Base-by-base conservation (phyloP, 2,888 invertebrate species). In the Onchidella celtica region DNA sequence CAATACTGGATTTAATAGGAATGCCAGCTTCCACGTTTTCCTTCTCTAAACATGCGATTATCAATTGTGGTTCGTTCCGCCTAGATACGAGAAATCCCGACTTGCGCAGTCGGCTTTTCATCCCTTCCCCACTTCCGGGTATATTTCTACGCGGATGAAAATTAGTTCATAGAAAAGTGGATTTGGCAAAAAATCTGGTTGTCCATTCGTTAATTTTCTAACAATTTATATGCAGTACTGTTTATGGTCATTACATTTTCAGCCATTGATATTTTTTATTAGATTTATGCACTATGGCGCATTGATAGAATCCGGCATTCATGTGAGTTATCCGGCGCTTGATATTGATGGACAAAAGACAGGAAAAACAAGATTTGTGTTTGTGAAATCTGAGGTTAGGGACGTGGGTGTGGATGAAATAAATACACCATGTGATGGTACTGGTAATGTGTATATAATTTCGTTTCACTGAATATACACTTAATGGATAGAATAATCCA, bases 41-140 rank as follows among this genome's bases (percentile, higher is more conserved):
- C n/a, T n/a, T n/a, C n/a, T n/a, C n/a, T n/a, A n/a, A n/a, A n/a
- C n/a, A n/a, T n/a, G n/a, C n/a, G n/a, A n/a, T n/a, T n/a, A n/a
- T n/a, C n/a, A n/a, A n/a, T n/a, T n/a, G n/a, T 61, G n/a, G 72
- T 79, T 85, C 81, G 81, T 68, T 78, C 87, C 85, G 86, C 89
- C 86, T 88, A 87, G 89, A 87, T 87, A 88, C 88, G 88, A 87
- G 86, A 83, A 66, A 86, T 87, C 84, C 83, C 84, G 88, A 87
- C 88, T 80, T 89, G 90, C 90, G 89, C 90, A 89, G 79, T 84
- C 81, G 82, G 76, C 84, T 85, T 84, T 85, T 84, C 76, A 79
- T 82, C 69, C 21, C 14, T 63, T 66, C 84, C 84, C 61, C 34
- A 81, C 79, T 89, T 90, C 89, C 90, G 86, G 86, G 83, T 38